Evolutionary conservation across 2,888 invertebrate species (phyloP).

Genomic region (Drosophila nr. fundita): DNA sequence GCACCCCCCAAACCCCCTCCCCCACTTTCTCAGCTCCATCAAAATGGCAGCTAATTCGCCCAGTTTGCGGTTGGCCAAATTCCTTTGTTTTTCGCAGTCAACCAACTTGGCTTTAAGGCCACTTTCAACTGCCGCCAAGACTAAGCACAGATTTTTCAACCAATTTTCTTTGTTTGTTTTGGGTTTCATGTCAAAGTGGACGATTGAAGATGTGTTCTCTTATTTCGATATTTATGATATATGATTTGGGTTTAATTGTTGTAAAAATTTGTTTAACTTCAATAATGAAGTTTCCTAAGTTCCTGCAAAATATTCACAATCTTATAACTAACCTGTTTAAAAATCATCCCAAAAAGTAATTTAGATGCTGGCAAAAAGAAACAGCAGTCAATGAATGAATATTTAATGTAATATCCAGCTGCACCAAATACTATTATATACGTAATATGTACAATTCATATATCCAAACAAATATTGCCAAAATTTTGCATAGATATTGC

Average conservation of each 20-base stretch:
- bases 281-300: not conserved
- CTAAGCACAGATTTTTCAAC: constrained; percentile 23
- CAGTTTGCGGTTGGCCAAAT: constrained; percentile 53
- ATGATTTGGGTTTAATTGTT: not conserved
- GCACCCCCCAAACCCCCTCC: not conserved
- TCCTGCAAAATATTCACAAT: not conserved
- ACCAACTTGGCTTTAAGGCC: constrained; percentile 29
- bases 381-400: constrained; percentile 25
- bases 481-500: constrained; percentile 69
- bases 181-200: constrained; percentile 32
- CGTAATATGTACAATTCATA: constrained; percentile 10
- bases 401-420: constrained; percentile 34
- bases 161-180: constrained; percentile 14
- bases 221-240: not conserved
- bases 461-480: constrained; percentile 44
- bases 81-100: constrained; percentile 57
- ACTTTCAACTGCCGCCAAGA: constrained; percentile 17
- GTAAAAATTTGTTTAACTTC: accelerated
- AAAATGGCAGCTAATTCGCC: constrained; percentile 56
- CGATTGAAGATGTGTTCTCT: constrained; percentile 21
- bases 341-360: not conserved
- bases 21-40: not conserved
- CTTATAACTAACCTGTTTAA: too few relatives aligned
- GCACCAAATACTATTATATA: constrained; percentile 9
- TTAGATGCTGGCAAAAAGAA: constrained; percentile 16